These are phyloP conservation scores for Seira sanloemensis DNA, from an alignment of 2,888 invertebrate species.

Conservation along the genomic window DNA sequence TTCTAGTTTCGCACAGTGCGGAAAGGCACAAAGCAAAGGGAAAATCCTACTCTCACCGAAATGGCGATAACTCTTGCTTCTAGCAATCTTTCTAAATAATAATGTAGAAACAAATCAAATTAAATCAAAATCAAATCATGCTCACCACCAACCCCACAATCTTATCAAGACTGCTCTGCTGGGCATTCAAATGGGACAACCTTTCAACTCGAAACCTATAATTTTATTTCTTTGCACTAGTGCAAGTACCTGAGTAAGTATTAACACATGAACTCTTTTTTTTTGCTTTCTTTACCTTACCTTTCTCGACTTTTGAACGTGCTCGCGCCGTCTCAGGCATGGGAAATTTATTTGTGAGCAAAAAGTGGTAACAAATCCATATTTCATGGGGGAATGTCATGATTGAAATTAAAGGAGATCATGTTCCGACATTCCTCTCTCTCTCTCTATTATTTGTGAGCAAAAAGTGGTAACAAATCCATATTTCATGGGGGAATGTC, in stretches of 20 bases:
- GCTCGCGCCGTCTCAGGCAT: no score
- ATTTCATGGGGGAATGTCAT: background rate
- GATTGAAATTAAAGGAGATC: background rate
- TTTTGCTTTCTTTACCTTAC: conserved; percentile 17
- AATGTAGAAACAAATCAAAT: conserved; percentile 61
- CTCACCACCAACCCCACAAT: conserved; percentile 53
- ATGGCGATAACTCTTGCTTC: background rate
- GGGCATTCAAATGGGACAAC: conserved; percentile 43
- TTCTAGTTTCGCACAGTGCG: background rate
- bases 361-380: no score
- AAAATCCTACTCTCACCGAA: background rate
- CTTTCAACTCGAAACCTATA: conserved; percentile 66
- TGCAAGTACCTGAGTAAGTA: background rate
- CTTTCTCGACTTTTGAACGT: no score
- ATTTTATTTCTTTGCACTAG: conserved; percentile 49
- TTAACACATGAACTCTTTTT: conserved; percentile 25
- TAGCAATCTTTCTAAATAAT: background rate
- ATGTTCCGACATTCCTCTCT: background rate
- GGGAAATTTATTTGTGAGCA: no score
- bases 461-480: no score
- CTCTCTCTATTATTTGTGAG: no score
- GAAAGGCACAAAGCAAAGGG: background rate
- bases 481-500: no score
- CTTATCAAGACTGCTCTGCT: conserved; percentile 37
- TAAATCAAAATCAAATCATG: conserved; percentile 68